Evolutionary conservation across 2,113 vertebrate genomes (phyloP).

Genomic region (Zeus faber): DNA sequence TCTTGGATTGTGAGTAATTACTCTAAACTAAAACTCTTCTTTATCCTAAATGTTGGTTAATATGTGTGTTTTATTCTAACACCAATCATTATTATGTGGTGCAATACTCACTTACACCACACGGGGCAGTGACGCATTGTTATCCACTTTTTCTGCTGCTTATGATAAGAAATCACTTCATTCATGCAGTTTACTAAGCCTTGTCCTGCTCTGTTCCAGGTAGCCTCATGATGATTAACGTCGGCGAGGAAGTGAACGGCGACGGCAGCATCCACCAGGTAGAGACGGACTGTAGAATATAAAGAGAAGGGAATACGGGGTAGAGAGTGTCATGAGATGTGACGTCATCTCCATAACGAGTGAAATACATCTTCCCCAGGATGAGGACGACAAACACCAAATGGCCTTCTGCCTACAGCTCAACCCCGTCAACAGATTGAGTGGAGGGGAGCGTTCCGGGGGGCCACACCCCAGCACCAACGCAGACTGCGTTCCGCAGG

Average conservation of each 20-base stretch:
- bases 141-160: too few relatives aligned
- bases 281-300: slow-evolving; percentile 18
- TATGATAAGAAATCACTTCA: too few relatives aligned
- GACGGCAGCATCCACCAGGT: slow-evolving; percentile 54
- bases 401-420: slow-evolving; percentile 58
- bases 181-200: slow-evolving; percentile 9
- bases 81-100: too few relatives aligned
- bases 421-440: slow-evolving; percentile 37
- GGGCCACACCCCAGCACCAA: slow-evolving; percentile 43
- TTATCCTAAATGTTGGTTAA: too few relatives aligned
- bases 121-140: too few relatives aligned
- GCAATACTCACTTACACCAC: too few relatives aligned
- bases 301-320: too few relatives aligned
- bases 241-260: slow-evolving; percentile 49
- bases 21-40: too few relatives aligned
- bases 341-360: too few relatives aligned
- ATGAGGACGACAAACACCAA: slow-evolving; percentile 64
- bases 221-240: slow-evolving; percentile 35
- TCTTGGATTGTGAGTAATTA: too few relatives aligned
- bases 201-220: slow-evolving; percentile 22
- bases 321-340: too few relatives aligned
- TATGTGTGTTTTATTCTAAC: too few relatives aligned
- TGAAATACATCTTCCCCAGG: slow-evolving; percentile 29
- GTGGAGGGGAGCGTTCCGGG: slow-evolving; percentile 36
- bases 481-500: slow-evolving; percentile 45